Evolutionary conservation across 2,113 vertebrate species (phyloP), one percentile per base, ranked within the genome.

Genomic region (Copsychus sechellarum): DNA sequence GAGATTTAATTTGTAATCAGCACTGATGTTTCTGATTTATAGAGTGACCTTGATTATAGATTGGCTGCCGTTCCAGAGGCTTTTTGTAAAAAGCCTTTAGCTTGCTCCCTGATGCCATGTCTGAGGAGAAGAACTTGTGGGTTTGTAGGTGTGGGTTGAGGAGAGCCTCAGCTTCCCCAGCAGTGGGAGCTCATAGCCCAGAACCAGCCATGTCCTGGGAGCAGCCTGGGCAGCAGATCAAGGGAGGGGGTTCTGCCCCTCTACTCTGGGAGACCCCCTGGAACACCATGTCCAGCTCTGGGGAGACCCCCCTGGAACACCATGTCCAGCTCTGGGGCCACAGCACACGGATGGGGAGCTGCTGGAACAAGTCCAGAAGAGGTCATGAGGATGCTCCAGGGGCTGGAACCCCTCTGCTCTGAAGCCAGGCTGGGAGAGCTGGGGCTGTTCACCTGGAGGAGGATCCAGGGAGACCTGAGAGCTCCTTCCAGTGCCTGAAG

Each of bases 1-100:
- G 29, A 66, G 33, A 71, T 86, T 77, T 78, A 73, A 83, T 93
- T 80, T 88, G 60, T 66, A 88, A 73, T 95, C 64, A 92, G 60
- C 74, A 66, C 8, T 86, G 79, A 66, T 67, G n/a, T 33, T 67
- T 38, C 67, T 83, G 85, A 70, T 86, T 88, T 91, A 61, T 34
- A 34, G 42, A 72, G 18, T 83, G 85, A 85, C 85, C 78, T 91
- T 95, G 79, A 57, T 17, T 43, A 34, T 16, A n/a, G 83, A 25
- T 9, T 56, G 43, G 26, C 67, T 71, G 71, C 48, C 51, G 67
- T 83, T 50, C 29, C 20, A 15, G 16, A n/a, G 66, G 62, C 50
- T 77, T 36, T 36, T 36, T 8, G 36, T 36, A 36, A 36, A 36
- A 36, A 36, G 36, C 36, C 36, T 36, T 36, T 36, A 36, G 36